A percentile compares a stretch with the other conserved stretches of the same genome.
These are phyloP conservation scores for Volucella bombylans DNA, from an alignment of 2,888 invertebrate species.

Conservation along the genomic window DNA sequence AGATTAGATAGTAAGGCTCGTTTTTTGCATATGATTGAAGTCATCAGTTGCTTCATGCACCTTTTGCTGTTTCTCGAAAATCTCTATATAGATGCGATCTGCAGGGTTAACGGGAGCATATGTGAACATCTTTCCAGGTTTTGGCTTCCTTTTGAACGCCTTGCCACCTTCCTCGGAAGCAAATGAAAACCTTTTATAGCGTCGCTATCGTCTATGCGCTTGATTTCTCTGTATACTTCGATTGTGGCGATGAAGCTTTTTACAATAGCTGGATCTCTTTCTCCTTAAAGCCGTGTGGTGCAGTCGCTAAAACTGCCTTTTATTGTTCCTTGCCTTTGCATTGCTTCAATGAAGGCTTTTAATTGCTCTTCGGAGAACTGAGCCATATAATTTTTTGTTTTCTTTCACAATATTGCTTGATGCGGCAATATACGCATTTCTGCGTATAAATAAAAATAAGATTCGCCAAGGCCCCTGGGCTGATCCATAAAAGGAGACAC, in stretches of 20 bases:
- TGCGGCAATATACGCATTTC: no score
- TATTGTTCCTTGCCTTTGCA: no score
- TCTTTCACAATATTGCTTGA: no score
- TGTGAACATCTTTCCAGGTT: constrained; percentile 11
- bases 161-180: constrained; percentile 70
- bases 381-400: no score
- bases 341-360: no score
- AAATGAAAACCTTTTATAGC: constrained; percentile 65
- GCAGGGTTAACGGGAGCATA: constrained; percentile 78
- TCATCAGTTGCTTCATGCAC: not conserved
- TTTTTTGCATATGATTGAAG: not conserved
- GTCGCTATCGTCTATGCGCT: constrained; percentile 59
- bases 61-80: constrained; percentile 78
- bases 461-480: no score
- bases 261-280: constrained; percentile 50
- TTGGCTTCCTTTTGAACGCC: constrained; percentile 52
- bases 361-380: no score
- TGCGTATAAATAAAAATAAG: no score
- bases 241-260: constrained; percentile 62
- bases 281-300: constrained; percentile 45
- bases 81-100: constrained; percentile 80
- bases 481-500: no score
- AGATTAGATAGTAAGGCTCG: no score
- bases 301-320: constrained; percentile 52
- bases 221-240: constrained; percentile 62